Conservation (phyloP, 2,888 invertebrate species). For the Tryphoninae sp. region DNA sequence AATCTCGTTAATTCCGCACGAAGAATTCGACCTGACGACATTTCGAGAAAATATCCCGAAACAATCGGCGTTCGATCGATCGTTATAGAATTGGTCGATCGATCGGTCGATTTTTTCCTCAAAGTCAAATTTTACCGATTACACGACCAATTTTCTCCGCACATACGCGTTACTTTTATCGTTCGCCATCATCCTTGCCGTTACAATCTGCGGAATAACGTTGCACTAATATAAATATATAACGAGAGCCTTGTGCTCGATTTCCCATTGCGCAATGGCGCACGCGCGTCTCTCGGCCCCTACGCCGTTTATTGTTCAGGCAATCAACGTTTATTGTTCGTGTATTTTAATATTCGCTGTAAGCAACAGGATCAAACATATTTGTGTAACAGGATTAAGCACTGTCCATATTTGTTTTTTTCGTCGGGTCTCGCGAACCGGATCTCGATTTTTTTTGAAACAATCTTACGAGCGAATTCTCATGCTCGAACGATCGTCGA, state of each 20-base stretch:
- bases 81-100: not conserved
- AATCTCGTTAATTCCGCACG: not conserved
- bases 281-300: conserved; percentile 18
- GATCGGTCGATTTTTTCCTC: not conserved
- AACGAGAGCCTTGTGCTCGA: conserved; percentile 61
- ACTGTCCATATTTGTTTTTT: conserved; percentile 1
- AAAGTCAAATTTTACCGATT: conserved; percentile 9
- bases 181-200: not conserved
- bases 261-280: conserved; percentile 57
- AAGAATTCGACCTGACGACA: not conserved
- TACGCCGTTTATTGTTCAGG: conserved; percentile 32
- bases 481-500: not conserved
- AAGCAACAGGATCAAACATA: conserved; percentile 9
- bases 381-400: not conserved
- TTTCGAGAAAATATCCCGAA: not conserved
- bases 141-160: conserved; percentile 37
- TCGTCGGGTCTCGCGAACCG: conserved; percentile 21
- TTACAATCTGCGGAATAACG: conserved; percentile 15
- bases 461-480: not conserved
- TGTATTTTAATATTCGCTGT: conserved; percentile 50
- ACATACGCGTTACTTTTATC: conserved; percentile 43
- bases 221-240: conserved; percentile 43
- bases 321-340: conserved; percentile 40
- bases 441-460: conserved; percentile 38
- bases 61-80: not conserved